Percentiles rank a stretch among this genome's conserved stretches.
Evolutionary conservation across 2,113 vertebrate genomes (phyloP).

Genomic region (Sander vitreus): DNA sequence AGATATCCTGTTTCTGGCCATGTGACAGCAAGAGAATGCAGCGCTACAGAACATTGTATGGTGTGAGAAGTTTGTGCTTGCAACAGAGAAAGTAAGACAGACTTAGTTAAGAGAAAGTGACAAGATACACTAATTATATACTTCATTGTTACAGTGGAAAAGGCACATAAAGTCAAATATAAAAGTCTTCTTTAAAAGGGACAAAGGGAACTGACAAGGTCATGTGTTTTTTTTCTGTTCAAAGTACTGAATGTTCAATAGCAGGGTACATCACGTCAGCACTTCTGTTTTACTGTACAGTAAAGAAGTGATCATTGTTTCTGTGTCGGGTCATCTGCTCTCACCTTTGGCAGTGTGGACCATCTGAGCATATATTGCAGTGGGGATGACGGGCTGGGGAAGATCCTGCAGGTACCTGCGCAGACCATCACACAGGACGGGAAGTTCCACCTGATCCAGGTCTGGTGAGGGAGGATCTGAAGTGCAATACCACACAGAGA

Average conservation of each 20-base stretch:
- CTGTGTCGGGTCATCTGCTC: neutral
- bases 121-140: neutral
- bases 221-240: constrained; percentile 50
- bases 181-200: neutral
- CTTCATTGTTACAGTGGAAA: too few relatives aligned
- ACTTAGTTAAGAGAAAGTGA: neutral
- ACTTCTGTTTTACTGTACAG: constrained; percentile 6
- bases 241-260: constrained; percentile 61
- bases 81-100: constrained; percentile 17
- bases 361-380: constrained; percentile 89
- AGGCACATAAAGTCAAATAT: neutral
- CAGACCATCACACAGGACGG: constrained; percentile 90
- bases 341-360: constrained; percentile 91
- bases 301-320: neutral
- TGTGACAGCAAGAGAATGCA: constrained; percentile 75
- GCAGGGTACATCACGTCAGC: constrained; percentile 35
- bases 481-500: neutral
- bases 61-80: constrained; percentile 40
- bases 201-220: neutral
- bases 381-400: constrained; percentile 94
- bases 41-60: constrained; percentile 22
- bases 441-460: constrained; percentile 90
- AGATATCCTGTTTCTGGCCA: constrained; percentile 90
- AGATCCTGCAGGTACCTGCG: constrained; percentile 94
- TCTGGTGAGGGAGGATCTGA: constrained; percentile 87